These are phyloP conservation scores for Loriculus beryllinus DNA, from an alignment of 2,797 vertebrate genomes.

Conservation along the genomic window DNA sequence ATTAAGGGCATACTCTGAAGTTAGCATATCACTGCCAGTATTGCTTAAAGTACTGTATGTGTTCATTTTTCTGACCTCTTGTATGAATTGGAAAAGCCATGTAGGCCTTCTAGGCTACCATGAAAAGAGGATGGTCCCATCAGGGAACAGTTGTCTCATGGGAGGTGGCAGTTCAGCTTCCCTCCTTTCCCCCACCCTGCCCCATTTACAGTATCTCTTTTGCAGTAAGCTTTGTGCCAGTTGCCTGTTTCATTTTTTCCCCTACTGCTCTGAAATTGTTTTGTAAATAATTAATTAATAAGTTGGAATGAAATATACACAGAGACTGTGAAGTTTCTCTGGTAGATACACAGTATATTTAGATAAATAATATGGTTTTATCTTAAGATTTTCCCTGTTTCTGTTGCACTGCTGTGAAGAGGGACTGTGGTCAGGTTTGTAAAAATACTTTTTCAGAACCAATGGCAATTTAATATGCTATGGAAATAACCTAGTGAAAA, in stretches of 20 bases:
- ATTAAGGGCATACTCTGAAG: not conserved
- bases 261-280: not conserved
- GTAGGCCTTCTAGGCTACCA: not conserved
- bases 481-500: not conserved
- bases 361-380: not conserved
- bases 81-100: not conserved
- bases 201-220: not conserved
- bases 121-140: not conserved
- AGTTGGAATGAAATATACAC: not conserved
- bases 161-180: not conserved
- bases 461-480: not conserved
- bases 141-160: not conserved
- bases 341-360: not conserved
- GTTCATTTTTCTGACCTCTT: not conserved
- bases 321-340: not conserved
- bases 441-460: not conserved
- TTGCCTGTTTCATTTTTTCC: not conserved
- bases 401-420: not conserved
- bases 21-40: not conserved
- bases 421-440: not conserved
- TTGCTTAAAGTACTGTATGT: not conserved
- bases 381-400: not conserved
- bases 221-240: not conserved
- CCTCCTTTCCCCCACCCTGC: accelerated
- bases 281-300: not conserved